These are phyloP conservation scores for Erythrocercus mccallii DNA, from an alignment of 2,113 vertebrate genomes.

Conservation along the genomic window DNA sequence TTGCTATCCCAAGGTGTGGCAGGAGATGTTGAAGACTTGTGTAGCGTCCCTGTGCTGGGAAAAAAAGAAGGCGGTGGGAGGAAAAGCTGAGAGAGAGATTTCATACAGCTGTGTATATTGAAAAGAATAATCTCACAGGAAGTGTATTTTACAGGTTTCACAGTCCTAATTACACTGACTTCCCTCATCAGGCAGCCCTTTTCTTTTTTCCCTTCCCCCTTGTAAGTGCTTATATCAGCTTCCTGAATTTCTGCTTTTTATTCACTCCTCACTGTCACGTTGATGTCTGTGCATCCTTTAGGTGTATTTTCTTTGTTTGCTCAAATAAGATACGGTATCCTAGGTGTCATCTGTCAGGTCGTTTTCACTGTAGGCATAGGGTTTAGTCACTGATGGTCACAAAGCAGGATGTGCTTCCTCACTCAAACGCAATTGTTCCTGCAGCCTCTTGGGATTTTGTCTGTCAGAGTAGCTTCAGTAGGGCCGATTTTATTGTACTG, in stretches of 20 bases:
- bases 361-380: background rate
- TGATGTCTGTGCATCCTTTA: conserved; percentile 4
- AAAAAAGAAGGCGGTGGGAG: background rate
- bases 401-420: background rate
- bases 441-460: background rate
- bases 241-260: conserved; percentile 14
- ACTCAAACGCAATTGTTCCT: background rate
- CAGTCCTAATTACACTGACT: background rate
- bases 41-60: background rate
- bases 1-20: background rate
- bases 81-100: background rate
- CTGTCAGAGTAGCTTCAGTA: background rate
- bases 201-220: background rate
- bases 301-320: conserved; percentile 22
- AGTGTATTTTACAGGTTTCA: background rate
- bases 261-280: conserved; percentile 22
- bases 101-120: background rate
- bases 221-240: conserved; percentile 17
- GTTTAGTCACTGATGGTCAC: background rate
- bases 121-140: background rate
- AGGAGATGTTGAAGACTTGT: background rate
- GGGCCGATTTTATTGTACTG: background rate
- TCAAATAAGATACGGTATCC: background rate
- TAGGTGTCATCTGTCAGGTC: conserved; percentile 26
- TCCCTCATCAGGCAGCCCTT: background rate